Base-by-base conservation (phyloP, 2,888 invertebrate genomes). In the Zygogramma bicolorata region DNA sequence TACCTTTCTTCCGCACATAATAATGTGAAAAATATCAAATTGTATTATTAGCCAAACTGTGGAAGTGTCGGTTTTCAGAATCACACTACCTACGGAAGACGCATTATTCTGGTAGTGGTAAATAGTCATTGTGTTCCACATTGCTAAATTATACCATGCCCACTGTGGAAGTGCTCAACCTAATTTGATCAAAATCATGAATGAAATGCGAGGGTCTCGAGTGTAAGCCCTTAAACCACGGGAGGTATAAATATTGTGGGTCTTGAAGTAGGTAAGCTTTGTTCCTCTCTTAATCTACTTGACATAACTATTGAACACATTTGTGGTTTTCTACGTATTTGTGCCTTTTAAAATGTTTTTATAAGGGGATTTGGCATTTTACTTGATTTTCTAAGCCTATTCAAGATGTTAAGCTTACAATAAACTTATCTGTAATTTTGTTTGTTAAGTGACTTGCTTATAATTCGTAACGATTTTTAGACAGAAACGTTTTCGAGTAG, bases 231-330 rank as follows among this genome's bases (percentile, higher is more conserved):
- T 75, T 53, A 46, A 72, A 65, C 75, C 58, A 29, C 74, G 42
- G 73, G 76, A 66, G 77, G 73, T 71, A 74, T 68, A 75, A 77
- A 77, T 77, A 77, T 77, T 77, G 70, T 77, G 77, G 75, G 72
- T 77, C 69, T 68, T 74, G 71, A 65, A 73, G 72, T 72, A 69
- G 72, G 67, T 74, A 70, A 58, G 49, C 42, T 73, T 75, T 77
- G 77, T 75, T 74, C 74, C 61, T 68, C 71, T 69, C 67, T 68
- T 75, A 77, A 77, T 74, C 77, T 75, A 73, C 75, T 77, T 75
- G 77, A 77, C 77, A 70, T 61, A 69, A 61, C 72, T 65, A 74
- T 73, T 77, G 70, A 77, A 77, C 66, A 67, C 72, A 75, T 77
- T 74, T 76, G 73, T 73, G 71, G 76, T 73, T 69, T 76, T 76